These are phyloP conservation scores for Eristalinus aeneus DNA, from an alignment of 2,888 invertebrate genomes.

Conservation along the genomic window DNA sequence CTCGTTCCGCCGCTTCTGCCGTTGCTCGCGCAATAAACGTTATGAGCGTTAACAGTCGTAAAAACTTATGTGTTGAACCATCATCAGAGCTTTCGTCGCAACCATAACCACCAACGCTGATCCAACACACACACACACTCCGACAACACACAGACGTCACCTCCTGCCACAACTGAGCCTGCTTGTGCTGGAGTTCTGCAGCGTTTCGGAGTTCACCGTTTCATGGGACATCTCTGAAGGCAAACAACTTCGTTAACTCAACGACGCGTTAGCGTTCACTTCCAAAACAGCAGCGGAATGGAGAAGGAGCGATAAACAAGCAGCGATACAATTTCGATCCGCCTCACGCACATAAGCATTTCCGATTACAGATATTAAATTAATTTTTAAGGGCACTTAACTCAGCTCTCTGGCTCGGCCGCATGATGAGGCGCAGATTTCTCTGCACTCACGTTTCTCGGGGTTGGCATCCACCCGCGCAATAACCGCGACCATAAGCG, in stretches of 20 bases:
- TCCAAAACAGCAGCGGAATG: neutral
- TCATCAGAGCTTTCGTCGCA: slow-evolving; percentile 17
- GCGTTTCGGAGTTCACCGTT: neutral
- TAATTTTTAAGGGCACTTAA: slow-evolving; percentile 65
- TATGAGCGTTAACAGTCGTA: slow-evolving; percentile 62
- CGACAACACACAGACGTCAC: neutral
- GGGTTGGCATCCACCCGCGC: neutral
- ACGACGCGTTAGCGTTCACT: neutral
- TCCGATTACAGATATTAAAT: slow-evolving; percentile 63
- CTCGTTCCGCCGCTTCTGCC: neutral
- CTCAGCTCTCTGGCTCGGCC: neutral
- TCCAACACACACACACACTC: neutral
- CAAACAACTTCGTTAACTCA: slow-evolving; percentile 56
- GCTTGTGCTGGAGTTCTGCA: slow-evolving; percentile 25
- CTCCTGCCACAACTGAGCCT: slow-evolving; percentile 26
- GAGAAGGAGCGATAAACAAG: slow-evolving; percentile 3
- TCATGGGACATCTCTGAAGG: slow-evolving; percentile 27
- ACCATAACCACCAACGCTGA: neutral
- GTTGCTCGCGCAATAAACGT: slow-evolving; percentile 53
- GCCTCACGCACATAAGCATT: slow-evolving; percentile 29
- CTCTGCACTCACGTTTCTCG: neutral
- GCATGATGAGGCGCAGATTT: neutral
- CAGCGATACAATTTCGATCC: slow-evolving; percentile 40
- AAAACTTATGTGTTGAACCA: slow-evolving; percentile 62
- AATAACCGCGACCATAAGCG: slow-evolving; percentile 43